Base-by-base conservation (phyloP, 1,140 invertebrate genomes). In the Telenomus remus region DNA sequence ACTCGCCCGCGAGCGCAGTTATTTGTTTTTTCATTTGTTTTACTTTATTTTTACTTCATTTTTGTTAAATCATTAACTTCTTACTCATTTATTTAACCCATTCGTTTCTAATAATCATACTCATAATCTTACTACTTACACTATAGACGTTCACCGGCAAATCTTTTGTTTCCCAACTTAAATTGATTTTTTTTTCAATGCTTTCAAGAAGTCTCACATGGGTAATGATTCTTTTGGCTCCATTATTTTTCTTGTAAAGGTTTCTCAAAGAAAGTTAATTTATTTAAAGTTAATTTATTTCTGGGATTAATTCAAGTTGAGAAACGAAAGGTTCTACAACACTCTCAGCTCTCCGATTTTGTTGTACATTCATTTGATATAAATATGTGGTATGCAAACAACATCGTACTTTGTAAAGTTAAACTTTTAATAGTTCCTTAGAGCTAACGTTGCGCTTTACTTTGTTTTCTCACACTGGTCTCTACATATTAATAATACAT, bases 1-100 rank as follows among this genome's bases (percentile, higher is more conserved):
- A 85, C 84, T 86, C 84, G 84, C 84, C 84, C 73, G 84, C 84
- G 84, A 86, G 84, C 82, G 79, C 73, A 79, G 59, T 78, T 27
- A 27, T 27, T 27, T 27, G 19, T 27, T 27, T 27, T 27, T 27
- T n/a, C n/a, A n/a, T n/a, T n/a, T n/a, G 77, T 60, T 80, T 27
- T 27, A 3, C 78, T 76, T 80, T 81, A 76, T 57, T 33, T 61
- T 47, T 46, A 19, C 15, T 46, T 68, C 53, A 63, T 46, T 50
- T 50, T 39, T 33, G 59, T 59, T 51, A 11, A 64, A 4, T 65
- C 34, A 60, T 54, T 6, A 9, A 8, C 34, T 34, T 16, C 54
- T 27, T 47, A 39, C 0, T 48, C 42, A 44, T 16, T 19, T n/a
- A 33, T 53, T n/a, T 54, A 14, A 54, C 19, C 6, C 19, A 27